Percentiles rank a stretch among this genome's conserved stretches.
phyloP scores from a whole-genome alignment of 1,140 invertebrate species.

The Ceratosolen solmsi region DNA sequence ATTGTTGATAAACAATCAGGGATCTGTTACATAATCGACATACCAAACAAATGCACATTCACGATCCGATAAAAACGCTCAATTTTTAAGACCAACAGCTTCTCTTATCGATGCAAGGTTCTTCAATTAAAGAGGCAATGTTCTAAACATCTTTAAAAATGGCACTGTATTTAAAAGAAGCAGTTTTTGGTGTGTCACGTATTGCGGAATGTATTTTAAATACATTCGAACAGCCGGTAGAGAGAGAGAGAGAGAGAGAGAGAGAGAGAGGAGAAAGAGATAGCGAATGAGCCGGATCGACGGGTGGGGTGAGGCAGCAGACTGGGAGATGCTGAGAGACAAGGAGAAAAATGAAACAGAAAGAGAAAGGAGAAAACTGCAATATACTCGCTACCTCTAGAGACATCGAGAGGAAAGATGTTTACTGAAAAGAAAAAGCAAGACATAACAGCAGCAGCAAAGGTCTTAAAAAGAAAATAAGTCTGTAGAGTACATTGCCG shows the following conservation, averaged over 20 bases:
- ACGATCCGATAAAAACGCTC: no score
- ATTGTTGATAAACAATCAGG: no score
- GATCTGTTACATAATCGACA: no score
- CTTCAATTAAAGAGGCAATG: no score
- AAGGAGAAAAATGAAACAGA: slow-evolving; percentile 8
- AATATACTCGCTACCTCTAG: slow-evolving; percentile 45
- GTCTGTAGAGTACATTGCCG: background rate
- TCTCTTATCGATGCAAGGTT: no score
- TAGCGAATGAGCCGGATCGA: background rate
- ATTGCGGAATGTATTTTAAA: background rate
- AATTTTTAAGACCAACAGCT: no score
- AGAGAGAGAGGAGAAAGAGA: background rate
- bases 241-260: background rate
- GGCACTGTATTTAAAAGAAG: no score
- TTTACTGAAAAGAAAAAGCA: slow-evolving; percentile 16
- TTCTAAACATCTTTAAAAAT: no score
- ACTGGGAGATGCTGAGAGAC: background rate
- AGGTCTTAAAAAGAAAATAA: slow-evolving; percentile 10
- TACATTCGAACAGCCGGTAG: no score
- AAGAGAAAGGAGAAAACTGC: slow-evolving; percentile 43
- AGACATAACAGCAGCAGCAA: background rate
- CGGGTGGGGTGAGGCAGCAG: background rate
- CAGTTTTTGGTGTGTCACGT: no score
- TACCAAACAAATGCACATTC: no score
- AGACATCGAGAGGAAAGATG: background rate